These are phyloP conservation scores for Istiophorus platypterus DNA, from an alignment of 2,113 vertebrate species.

Conservation along the genomic window DNA sequence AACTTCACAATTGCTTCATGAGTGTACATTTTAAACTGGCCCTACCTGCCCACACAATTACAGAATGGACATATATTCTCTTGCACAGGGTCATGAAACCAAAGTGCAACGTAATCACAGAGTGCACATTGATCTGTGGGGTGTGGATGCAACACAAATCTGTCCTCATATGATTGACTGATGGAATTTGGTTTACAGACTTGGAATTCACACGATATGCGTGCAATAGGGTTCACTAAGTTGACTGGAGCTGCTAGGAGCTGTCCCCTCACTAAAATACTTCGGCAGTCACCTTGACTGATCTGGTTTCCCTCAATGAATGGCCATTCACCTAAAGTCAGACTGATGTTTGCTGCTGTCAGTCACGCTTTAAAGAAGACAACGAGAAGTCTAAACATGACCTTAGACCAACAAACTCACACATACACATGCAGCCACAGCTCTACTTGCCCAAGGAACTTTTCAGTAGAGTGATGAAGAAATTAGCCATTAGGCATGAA, in stretches of 20 bases:
- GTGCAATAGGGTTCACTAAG: slow-evolving; percentile 19
- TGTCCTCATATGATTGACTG: slow-evolving; percentile 15
- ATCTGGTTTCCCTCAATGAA: slow-evolving; percentile 49
- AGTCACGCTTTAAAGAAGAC: slow-evolving; percentile 37
- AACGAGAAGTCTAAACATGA: slow-evolving; percentile 17
- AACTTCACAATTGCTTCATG: not conserved
- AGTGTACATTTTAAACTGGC: too few relatives aligned
- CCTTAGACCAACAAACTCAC: not conserved
- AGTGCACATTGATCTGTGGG: slow-evolving; percentile 2
- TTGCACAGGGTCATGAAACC: not conserved
- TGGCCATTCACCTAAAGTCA: slow-evolving; percentile 26
- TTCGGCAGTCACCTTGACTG: slow-evolving; percentile 69
- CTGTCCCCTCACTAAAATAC: slow-evolving; percentile 15
- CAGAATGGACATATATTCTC: not conserved
- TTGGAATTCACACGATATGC: slow-evolving; percentile 10
- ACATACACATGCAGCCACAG: not conserved
- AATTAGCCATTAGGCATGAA: not conserved
- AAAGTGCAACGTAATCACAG: not conserved
- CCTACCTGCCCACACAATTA: not conserved
- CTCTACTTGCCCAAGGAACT: not conserved
- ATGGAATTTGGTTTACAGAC: not conserved
- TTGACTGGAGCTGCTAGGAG: slow-evolving; percentile 18
- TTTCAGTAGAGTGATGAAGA: not conserved
- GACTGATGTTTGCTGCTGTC: slow-evolving; percentile 63
- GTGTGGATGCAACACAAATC: slow-evolving; percentile 17